A percentile compares a stretch with the other conserved stretches of the same genome.
Conservation (phyloP, 1,140 invertebrate genomes). For the Orius insidiosus region DNA sequence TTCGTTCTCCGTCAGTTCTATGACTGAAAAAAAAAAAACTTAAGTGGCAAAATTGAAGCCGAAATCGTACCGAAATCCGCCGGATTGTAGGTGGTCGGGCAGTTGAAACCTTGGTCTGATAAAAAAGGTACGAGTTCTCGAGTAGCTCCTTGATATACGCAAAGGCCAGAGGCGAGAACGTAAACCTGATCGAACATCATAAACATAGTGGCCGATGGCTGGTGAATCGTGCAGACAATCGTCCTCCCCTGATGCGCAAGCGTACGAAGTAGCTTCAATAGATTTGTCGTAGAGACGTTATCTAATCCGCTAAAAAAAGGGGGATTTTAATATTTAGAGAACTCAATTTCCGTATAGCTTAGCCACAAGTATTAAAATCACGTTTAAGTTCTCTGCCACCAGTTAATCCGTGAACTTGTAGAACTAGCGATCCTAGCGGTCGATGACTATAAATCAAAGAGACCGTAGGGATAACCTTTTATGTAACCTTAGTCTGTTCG, state of each 20-base stretch:
- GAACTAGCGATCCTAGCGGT: no score
- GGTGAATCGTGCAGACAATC: slow-evolving; percentile 68
- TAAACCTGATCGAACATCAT: slow-evolving; percentile 54
- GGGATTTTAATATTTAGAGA: no score
- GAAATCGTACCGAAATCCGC: slow-evolving; percentile 46
- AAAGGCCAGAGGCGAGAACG: slow-evolving; percentile 42
- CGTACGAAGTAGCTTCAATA: slow-evolving; percentile 35
- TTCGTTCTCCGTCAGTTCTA: slow-evolving; percentile 11
- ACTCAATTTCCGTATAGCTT: no score
- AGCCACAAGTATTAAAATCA: no score
- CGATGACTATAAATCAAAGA: no score
- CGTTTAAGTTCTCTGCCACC: no score
- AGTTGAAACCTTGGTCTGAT: slow-evolving; percentile 39
- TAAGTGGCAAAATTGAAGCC: no score
- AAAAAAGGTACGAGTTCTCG: slow-evolving; percentile 46
- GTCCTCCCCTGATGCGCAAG: slow-evolving; percentile 50
- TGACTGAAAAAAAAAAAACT: slow-evolving; percentile 3
- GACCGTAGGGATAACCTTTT: no score
- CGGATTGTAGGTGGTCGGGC: slow-evolving; percentile 66
- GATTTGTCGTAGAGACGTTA: slow-evolving; percentile 49
- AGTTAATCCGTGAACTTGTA: no score
- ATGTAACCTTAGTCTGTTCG: no score
- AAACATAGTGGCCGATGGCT: slow-evolving; percentile 64
- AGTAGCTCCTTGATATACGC: slow-evolving; percentile 59
- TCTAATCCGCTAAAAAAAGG: slow-evolving; percentile 48